Conservation (phyloP, 2,888 invertebrate species). For the Melieria omissa region DNA sequence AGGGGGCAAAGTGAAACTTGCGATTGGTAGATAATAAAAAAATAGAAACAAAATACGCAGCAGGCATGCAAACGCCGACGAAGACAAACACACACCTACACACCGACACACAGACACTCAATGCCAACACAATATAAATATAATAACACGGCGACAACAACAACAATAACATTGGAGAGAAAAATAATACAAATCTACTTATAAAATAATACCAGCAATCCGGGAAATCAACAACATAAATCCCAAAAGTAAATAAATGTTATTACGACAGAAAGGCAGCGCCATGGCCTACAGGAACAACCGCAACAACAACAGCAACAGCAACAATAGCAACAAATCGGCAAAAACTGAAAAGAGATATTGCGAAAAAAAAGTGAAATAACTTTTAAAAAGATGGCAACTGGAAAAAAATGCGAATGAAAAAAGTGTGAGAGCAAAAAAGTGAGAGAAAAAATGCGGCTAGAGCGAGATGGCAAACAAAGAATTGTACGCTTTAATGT, state of each 20-base stretch:
- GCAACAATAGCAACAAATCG: too few species aligned
- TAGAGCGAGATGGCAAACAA: neutral
- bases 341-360: too few species aligned
- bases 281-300: neutral
- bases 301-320: too few species aligned
- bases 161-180: neutral
- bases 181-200: neutral
- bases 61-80: too few species aligned
- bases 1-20: neutral
- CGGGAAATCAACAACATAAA: slow-evolving; percentile 1
- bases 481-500: neutral
- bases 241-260: slow-evolving; percentile 2
- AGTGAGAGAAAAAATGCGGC: neutral
- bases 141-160: too few species aligned
- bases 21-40: neutral
- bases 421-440: neutral
- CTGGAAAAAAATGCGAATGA: too few species aligned
- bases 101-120: neutral
- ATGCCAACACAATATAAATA: neutral
- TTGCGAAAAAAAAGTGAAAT: neutral
- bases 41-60: neutral
- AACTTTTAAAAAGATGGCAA: neutral
- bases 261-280: neutral
- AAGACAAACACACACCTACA: neutral
- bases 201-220: slow-evolving; percentile 6